phyloP scores from a whole-genome alignment of 2,113 vertebrate species.

The Bolborhynchus lineola region DNA sequence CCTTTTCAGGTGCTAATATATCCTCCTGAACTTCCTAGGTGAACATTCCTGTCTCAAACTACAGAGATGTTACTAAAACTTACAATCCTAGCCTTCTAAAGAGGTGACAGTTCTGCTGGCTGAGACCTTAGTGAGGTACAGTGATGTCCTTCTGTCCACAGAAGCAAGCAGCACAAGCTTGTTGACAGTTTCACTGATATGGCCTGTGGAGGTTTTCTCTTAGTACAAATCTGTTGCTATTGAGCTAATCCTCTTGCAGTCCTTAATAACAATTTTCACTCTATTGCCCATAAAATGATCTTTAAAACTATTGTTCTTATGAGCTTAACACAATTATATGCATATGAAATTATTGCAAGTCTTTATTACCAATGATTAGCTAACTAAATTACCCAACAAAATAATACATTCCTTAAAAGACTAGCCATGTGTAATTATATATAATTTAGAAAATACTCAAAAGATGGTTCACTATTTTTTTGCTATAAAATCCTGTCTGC shows the following conservation, averaged over 20 bases:
- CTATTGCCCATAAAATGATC: not conserved
- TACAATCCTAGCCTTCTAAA: not conserved
- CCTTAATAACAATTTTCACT: conserved; percentile 15
- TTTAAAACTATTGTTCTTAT: conserved; percentile 28
- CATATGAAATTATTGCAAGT: not conserved
- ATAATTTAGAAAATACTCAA: not conserved
- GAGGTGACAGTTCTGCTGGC: not conserved
- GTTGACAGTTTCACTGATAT: not conserved
- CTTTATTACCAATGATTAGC: conserved; percentile 60
- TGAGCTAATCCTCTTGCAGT: not conserved
- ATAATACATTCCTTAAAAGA: conserved; percentile 25
- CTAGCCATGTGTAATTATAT: not conserved
- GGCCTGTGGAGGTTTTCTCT: not conserved
- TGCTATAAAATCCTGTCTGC: not conserved
- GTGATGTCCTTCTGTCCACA: not conserved
- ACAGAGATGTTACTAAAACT: not conserved
- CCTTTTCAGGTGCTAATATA: not conserved
- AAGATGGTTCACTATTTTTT: not conserved
- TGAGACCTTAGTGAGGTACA: not conserved
- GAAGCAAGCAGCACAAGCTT: not conserved
- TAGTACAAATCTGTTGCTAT: not conserved
- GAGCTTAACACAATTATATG: conserved; percentile 2
- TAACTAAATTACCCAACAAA: not conserved
- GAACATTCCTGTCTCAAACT: not conserved
- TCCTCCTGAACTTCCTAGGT: not conserved